A percentile compares a stretch with the other conserved stretches of the same genome.
Conservation (phyloP, 2,888 invertebrate species). For the Falcaria lacertinaria region DNA sequence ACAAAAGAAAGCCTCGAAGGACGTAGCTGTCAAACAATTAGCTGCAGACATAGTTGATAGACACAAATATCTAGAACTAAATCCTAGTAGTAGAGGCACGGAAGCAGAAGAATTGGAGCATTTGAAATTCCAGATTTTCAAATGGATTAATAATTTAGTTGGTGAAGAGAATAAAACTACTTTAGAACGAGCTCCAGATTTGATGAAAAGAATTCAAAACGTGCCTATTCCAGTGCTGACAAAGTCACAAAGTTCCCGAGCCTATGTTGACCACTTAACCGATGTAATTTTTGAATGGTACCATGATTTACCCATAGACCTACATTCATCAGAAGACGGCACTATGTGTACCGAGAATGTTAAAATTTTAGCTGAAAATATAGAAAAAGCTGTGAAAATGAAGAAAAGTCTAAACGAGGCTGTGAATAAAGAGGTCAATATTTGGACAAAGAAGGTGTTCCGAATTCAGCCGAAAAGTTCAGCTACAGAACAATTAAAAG, state of each 20-base stretch:
- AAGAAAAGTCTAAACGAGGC: not conserved
- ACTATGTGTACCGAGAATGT: not conserved
- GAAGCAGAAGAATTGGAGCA: constrained; percentile 47
- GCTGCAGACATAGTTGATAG: constrained; percentile 17
- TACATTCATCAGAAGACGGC: not conserved
- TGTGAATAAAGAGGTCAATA: not conserved
- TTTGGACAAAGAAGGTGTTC: not conserved
- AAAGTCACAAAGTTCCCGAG: constrained; percentile 3
- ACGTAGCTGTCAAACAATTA: constrained; percentile 7
- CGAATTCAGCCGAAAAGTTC: not conserved
- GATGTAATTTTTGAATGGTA: not conserved
- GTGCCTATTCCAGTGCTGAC: constrained; percentile 35
- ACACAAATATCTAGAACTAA: constrained; percentile 24
- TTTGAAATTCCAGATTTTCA: constrained; percentile 60
- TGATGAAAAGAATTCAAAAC: constrained; percentile 43
- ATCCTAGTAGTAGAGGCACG: constrained; percentile 22
- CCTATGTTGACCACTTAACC: not conserved
- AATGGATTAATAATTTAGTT: constrained; percentile 54
- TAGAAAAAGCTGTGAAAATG: not conserved
- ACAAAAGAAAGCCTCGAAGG: constrained; percentile 4
- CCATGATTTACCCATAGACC: not conserved
- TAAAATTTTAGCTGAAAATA: not conserved
- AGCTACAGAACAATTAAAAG: not conserved
- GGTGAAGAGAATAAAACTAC: constrained; percentile 37
- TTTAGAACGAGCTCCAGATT: constrained; percentile 35